Percentiles rank a stretch among this genome's conserved stretches.
Evolutionary conservation across 2,888 invertebrate species (phyloP).

Genomic region (Eupithecia vulgata): DNA sequence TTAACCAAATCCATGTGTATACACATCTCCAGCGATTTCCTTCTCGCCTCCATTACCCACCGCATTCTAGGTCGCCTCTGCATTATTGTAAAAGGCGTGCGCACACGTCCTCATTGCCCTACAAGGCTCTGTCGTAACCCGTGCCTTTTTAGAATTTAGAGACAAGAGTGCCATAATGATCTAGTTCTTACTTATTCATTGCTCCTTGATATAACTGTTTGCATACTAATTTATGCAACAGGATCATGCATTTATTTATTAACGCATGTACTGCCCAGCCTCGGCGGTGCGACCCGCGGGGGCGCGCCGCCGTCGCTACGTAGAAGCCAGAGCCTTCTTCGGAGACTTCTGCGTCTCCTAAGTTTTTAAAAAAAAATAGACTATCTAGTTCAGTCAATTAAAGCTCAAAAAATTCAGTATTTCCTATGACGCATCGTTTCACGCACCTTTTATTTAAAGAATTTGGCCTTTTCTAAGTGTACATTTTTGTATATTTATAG

Average conservation of each 20-base stretch:
- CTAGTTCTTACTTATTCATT: neutral
- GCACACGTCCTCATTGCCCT: constrained; percentile 54
- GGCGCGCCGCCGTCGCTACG: too few species aligned
- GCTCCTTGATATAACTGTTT: neutral
- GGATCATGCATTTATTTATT: neutral
- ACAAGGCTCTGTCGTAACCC: constrained; percentile 53
- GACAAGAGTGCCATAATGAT: constrained; percentile 28
- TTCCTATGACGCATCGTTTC: too few species aligned
- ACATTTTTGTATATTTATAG: too few species aligned
- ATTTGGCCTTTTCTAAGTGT: too few species aligned
- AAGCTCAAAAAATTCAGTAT: too few species aligned
- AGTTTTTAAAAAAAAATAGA: too few species aligned
- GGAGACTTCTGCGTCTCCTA: too few species aligned
- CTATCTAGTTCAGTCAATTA: too few species aligned
- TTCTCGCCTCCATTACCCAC: constrained; percentile 35
- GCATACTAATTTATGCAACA: neutral
- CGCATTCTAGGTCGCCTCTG: constrained; percentile 55
- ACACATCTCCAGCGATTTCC: constrained; percentile 21
- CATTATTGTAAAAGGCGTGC: constrained; percentile 50
- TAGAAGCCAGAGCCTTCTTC: too few species aligned
- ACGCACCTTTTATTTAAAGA: too few species aligned
- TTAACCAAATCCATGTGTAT: neutral
- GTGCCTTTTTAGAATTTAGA: constrained; percentile 53
- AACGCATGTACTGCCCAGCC: too few species aligned
- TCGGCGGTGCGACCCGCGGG: too few species aligned